These are phyloP conservation scores for Bos javanicus DNA, from an alignment of 2,113 vertebrate genomes.

Conservation along the genomic window DNA sequence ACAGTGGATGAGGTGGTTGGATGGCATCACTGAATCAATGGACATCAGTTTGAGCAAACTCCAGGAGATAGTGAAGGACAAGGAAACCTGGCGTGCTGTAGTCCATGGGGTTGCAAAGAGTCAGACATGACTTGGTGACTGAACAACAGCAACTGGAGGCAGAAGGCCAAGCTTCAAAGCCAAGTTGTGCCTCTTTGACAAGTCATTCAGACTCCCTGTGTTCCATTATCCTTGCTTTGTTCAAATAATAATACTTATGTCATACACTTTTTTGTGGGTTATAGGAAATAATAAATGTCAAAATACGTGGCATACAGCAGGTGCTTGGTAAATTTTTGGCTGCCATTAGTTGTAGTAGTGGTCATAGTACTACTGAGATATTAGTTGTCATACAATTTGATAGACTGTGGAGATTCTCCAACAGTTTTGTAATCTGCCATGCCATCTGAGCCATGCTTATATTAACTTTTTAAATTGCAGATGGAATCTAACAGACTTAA, in stretches of 20 bases:
- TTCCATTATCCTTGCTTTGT: background rate
- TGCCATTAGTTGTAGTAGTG: background rate
- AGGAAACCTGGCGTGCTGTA: background rate
- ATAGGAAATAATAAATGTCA: background rate
- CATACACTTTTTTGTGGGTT: background rate
- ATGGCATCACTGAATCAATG: background rate
- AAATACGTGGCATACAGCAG: background rate
- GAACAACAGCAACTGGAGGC: background rate
- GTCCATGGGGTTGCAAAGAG: background rate
- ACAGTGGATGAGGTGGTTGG: background rate
- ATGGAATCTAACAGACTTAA: constrained; percentile 21
- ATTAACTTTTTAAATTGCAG: background rate
- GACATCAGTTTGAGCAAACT: background rate
- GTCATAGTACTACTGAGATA: background rate
- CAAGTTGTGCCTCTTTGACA: background rate
- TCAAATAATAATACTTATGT: background rate
- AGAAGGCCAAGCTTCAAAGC: background rate
- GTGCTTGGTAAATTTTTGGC: background rate
- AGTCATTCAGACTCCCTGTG: background rate
- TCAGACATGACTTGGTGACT: background rate
- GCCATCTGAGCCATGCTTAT: background rate
- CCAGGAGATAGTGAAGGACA: background rate
- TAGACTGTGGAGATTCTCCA: background rate
- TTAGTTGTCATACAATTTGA: background rate
- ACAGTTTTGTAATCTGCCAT: background rate